Percentiles rank a stretch among this genome's conserved stretches.
These are phyloP conservation scores for Lithobates pipiens DNA, from an alignment of 2,797 vertebrate genomes.

Conservation along the genomic window DNA sequence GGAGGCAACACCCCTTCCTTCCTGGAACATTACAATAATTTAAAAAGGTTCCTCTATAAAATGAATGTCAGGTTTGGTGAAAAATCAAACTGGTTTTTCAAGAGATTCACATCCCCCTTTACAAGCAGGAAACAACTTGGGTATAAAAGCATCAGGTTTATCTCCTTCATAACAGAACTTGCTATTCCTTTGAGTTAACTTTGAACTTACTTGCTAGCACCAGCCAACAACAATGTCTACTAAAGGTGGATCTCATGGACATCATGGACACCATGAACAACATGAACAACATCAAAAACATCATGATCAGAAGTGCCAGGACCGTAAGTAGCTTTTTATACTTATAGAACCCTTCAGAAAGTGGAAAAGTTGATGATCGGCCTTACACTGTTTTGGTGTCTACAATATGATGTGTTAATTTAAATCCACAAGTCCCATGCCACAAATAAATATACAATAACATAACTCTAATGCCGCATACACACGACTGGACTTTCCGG, in stretches of 20 bases:
- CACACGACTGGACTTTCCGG: too few relatives aligned
- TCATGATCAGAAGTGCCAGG: constrained; percentile 18
- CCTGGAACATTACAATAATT: constrained; percentile 6
- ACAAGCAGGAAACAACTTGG: constrained; percentile 28
- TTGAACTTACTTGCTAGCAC: neutral
- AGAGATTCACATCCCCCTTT: neutral
- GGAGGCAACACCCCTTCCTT: constrained; percentile 16
- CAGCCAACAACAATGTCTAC: constrained; percentile 14
- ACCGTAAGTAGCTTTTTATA: constrained; percentile 33
- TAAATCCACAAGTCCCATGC: neutral
- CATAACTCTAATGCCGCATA: neutral
- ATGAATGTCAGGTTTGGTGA: constrained; percentile 31
- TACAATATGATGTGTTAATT: neutral
- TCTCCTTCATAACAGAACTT: neutral
- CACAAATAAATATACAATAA: neutral
- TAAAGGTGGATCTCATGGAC: constrained; percentile 4
- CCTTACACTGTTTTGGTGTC: neutral
- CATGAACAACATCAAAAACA: neutral
- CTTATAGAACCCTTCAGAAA: neutral
- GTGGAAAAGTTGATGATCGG: too few relatives aligned
- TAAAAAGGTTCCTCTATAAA: constrained; percentile 30
- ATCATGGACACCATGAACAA: neutral
- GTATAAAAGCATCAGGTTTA: constrained; percentile 39
- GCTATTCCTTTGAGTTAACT: neutral
- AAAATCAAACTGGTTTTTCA: constrained; percentile 51